phyloP scores from a whole-genome alignment of 1,140 invertebrate genomes.

The Diplogasteroides magnus region DNA sequence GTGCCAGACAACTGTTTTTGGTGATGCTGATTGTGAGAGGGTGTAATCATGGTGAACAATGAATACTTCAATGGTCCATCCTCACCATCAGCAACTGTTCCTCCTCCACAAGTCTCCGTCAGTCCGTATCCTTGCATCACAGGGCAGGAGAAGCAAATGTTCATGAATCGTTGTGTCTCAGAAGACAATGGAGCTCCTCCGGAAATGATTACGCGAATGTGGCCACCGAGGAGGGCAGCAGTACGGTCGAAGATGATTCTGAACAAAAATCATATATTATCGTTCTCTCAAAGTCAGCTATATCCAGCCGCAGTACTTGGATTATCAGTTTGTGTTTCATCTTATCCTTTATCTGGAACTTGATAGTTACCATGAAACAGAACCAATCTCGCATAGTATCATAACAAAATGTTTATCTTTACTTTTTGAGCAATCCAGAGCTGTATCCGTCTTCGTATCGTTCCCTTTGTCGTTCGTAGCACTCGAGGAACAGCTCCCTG shows the following conservation, averaged over 20 bases:
- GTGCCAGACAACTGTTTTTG: no score
- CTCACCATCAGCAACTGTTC: slow-evolving; percentile 77
- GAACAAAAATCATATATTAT: slow-evolving; percentile 40
- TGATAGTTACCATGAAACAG: no score
- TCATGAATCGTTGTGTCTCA: slow-evolving; percentile 88
- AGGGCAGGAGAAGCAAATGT: slow-evolving; percentile 81
- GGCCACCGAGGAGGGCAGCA: slow-evolving; percentile 75
- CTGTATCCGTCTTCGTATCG: slow-evolving; percentile 75
- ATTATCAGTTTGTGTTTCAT: no score
- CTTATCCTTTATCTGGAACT: no score
- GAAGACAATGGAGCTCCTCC: slow-evolving; percentile 91
- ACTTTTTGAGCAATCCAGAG: slow-evolving; percentile 72
- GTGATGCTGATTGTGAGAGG: slow-evolving; percentile 10
- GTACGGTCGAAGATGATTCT: slow-evolving; percentile 74
- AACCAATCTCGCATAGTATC: slow-evolving; percentile 14
- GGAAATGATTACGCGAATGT: slow-evolving; percentile 75
- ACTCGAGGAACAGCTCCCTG: slow-evolving; percentile 56
- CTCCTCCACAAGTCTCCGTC: slow-evolving; percentile 90
- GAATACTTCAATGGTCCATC: slow-evolving; percentile 29
- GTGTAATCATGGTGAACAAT: slow-evolving; percentile 30
- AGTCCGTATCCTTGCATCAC: slow-evolving; percentile 92
- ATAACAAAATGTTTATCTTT: slow-evolving; percentile 23
- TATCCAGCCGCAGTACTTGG: no score
- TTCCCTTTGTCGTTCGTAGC: slow-evolving; percentile 55
- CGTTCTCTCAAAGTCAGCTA: slow-evolving; percentile 29